These are phyloP conservation scores for Blera fallax DNA, from an alignment of 2,888 invertebrate genomes.

Conservation along the genomic window DNA sequence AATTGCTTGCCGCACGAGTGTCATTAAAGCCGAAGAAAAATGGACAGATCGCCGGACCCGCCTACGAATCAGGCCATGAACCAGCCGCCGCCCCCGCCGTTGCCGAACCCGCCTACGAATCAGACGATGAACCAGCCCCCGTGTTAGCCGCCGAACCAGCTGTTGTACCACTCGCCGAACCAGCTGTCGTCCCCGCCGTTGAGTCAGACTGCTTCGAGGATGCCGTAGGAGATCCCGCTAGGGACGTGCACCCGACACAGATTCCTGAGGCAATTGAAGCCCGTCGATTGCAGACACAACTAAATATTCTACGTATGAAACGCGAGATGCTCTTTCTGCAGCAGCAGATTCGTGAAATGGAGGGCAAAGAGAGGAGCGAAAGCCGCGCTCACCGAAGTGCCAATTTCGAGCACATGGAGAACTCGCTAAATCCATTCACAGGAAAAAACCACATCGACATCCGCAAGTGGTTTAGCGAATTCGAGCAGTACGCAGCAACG, in stretches of 20 bases:
- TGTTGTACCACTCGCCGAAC: neutral
- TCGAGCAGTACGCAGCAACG: neutral
- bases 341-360: neutral
- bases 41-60: too few species aligned
- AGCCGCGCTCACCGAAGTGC: neutral
- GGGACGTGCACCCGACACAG: neutral
- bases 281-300: neutral
- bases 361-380: neutral
- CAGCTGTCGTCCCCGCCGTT: neutral
- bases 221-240: neutral
- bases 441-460: neutral
- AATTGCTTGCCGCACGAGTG: neutral
- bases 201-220: neutral
- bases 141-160: neutral
- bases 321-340: neutral
- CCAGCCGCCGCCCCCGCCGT: neutral
- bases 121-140: neutral
- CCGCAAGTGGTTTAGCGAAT: conserved; percentile 7
- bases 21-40: neutral
- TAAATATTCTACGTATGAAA: neutral
- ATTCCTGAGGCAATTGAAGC: neutral
- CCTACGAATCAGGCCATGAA: neutral
- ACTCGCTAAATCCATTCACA: neutral
- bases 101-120: too few species aligned
- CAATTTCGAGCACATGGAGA: neutral